Conservation (phyloP, 2,797 vertebrate species). For the Erpetoichthys calabaricus region DNA sequence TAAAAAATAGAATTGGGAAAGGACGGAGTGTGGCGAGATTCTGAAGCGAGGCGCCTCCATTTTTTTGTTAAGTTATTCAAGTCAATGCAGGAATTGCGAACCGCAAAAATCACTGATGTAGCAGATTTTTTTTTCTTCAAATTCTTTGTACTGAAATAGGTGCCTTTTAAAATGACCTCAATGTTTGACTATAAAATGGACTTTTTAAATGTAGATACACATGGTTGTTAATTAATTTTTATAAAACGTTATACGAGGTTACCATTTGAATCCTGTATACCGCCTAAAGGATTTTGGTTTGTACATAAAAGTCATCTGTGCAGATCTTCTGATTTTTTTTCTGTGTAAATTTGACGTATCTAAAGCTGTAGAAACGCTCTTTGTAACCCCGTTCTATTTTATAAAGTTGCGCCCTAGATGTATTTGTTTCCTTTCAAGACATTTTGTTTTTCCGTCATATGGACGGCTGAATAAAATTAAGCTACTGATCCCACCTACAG, state of each 20-base stretch:
- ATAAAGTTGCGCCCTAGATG: slow-evolving; percentile 8
- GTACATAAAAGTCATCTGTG: slow-evolving; percentile 29
- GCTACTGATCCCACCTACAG: slow-evolving; percentile 33
- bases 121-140: slow-evolving; percentile 61
- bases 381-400: slow-evolving; percentile 3
- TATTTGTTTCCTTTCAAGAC: slow-evolving; percentile 8
- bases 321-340: slow-evolving; percentile 19
- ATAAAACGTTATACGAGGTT: slow-evolving; percentile 18
- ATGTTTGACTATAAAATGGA: slow-evolving; percentile 44
- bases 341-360: background rate
- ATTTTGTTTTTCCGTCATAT: slow-evolving; percentile 20
- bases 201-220: slow-evolving; percentile 60
- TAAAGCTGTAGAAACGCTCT: background rate
- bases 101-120: slow-evolving; percentile 61
- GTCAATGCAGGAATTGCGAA: slow-evolving; percentile 33
- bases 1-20: background rate
- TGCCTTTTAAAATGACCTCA: slow-evolving; percentile 96
- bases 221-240: slow-evolving; percentile 24
- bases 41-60: too few relatives aligned
- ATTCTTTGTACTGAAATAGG: slow-evolving; percentile 57
- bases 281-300: slow-evolving; percentile 14
- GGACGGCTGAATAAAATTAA: slow-evolving; percentile 20
- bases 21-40: too few relatives aligned
- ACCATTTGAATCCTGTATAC: slow-evolving; percentile 24
- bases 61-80: slow-evolving; percentile 2